These are phyloP conservation scores for Drosophila pruinosa DNA, from an alignment of 1,140 invertebrate species.

Conservation along the genomic window DNA sequence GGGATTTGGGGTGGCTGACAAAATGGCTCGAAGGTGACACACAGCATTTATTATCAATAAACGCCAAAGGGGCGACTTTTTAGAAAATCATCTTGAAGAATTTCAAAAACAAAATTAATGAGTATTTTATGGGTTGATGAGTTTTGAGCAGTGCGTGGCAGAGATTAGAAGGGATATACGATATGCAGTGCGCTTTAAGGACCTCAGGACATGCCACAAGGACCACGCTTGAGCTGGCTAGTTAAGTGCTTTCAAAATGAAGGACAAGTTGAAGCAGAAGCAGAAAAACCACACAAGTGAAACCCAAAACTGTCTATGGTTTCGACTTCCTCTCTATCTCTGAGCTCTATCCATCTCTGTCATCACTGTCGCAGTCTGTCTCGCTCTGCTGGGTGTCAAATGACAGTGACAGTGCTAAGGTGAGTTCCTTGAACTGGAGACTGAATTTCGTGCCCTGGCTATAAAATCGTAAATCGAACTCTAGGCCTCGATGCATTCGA, in stretches of 20 bases:
- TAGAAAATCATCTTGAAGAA: conserved; percentile 12
- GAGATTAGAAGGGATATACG: conserved; percentile 37
- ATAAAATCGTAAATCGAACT: conserved; percentile 20
- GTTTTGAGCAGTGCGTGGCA: conserved; percentile 40
- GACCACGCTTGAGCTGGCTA: conserved; percentile 6
- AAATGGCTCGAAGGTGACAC: conserved; percentile 18
- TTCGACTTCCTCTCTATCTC: neutral
- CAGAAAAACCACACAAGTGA: conserved; percentile 39
- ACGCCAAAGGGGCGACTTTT: conserved; percentile 16
- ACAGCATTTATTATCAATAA: conserved; percentile 34
- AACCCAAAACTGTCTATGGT: conserved; percentile 52
- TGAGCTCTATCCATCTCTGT: neutral
- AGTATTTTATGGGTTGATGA: conserved; percentile 46
- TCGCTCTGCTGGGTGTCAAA: conserved; percentile 39
- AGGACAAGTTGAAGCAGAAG: neutral
- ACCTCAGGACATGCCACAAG: conserved; percentile 14
- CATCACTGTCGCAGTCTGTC: neutral
- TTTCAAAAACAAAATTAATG: conserved; percentile 20
- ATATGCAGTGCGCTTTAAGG: conserved; percentile 20
- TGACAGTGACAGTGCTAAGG: conserved; percentile 28
- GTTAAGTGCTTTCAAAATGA: conserved; percentile 30
- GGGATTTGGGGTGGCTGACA: conserved; percentile 20
- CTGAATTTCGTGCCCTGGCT: conserved; percentile 18
- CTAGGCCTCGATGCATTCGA: conserved; percentile 23
- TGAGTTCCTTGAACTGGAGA: conserved; percentile 35